phyloP scores from a whole-genome alignment of 1,140 invertebrate genomes.

The Brachionus asplanchnoidis region DNA sequence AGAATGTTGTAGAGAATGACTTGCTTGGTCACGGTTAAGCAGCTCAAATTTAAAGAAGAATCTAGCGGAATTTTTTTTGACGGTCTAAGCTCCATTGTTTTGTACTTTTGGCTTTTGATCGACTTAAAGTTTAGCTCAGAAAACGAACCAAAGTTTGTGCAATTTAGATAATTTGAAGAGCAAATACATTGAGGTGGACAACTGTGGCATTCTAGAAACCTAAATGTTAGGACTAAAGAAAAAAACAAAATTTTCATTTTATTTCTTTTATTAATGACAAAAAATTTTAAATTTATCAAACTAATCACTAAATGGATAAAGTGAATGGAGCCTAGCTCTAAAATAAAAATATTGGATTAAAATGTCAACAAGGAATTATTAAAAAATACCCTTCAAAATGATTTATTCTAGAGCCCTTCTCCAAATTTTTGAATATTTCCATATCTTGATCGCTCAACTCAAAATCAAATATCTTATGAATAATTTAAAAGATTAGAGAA shows the following conservation, averaged over 20 bases:
- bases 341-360: background rate
- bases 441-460: constrained; percentile 30
- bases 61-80: background rate
- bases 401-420: constrained; percentile 6
- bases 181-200: background rate
- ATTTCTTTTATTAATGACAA: background rate
- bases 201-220: background rate
- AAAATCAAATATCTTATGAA: constrained; percentile 24
- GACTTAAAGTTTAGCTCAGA: background rate
- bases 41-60: background rate
- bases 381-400: constrained; percentile 29
- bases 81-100: background rate
- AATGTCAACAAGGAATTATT: background rate
- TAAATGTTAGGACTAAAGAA: background rate
- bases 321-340: background rate
- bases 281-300: background rate
- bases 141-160: background rate
- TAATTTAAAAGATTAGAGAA: background rate
- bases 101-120: background rate
- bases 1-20: background rate
- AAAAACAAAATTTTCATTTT: background rate
- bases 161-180: background rate
- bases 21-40: background rate
- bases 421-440: constrained; percentile 17
- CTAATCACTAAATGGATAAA: background rate